Conservation (phyloP, 2,113 vertebrate genomes). For the Bungarus multicinctus region DNA sequence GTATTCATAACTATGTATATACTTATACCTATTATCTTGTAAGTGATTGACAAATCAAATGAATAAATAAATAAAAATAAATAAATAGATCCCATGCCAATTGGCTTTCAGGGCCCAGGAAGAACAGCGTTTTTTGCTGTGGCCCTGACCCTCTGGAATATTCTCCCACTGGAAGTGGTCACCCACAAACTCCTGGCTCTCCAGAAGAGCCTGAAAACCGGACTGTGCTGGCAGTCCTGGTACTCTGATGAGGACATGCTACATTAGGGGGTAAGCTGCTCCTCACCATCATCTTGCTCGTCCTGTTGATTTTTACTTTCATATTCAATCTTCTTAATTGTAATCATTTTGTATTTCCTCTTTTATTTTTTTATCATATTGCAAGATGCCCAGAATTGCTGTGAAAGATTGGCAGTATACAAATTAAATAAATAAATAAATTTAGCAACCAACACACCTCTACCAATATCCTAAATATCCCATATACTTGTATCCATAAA, state of each 20-base stretch:
- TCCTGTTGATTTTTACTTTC: neutral
- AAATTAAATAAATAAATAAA: neutral
- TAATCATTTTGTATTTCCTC: neutral
- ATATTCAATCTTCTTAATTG: neutral
- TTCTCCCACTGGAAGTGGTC: too few species aligned
- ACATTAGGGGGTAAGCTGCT: neutral
- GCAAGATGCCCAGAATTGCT: neutral
- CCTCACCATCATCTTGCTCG: neutral
- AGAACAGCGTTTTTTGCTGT: neutral
- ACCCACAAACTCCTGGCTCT: too few species aligned
- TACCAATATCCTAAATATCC: neutral
- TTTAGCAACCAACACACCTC: neutral
- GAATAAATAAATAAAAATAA: too few species aligned
- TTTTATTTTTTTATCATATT: neutral
- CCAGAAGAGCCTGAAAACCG: neutral
- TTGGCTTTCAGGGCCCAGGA: neutral
- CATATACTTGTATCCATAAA: neutral
- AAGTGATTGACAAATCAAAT: too few species aligned
- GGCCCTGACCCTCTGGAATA: too few species aligned
- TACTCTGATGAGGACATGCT: neutral
- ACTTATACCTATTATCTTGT: too few species aligned
- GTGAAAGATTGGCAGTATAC: neutral
- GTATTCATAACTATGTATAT: too few species aligned
- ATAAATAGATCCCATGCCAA: neutral
- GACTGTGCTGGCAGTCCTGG: neutral